phyloP scores from a whole-genome alignment of 64 coral and sea anemone species.

The Actinia equina region DNA sequence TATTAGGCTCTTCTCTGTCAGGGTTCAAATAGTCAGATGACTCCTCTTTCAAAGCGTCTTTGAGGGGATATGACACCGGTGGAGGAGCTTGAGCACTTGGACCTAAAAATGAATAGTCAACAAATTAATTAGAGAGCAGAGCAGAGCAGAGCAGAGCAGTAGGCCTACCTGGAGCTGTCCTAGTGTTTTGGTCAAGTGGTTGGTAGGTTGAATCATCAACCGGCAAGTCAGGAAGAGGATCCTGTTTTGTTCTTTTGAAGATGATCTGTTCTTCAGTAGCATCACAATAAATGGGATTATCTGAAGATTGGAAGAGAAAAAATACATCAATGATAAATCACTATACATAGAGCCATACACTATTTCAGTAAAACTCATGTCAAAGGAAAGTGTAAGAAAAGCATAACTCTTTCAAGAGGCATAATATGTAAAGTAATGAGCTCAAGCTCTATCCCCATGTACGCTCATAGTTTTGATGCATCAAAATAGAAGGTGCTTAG shows the following conservation, averaged over 20 bases:
- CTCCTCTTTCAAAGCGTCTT: not conserved
- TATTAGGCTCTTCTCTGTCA: not conserved
- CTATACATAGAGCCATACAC: too few species aligned
- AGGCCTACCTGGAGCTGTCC: not conserved
- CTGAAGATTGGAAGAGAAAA: not conserved
- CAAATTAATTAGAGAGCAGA: not conserved
- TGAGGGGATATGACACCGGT: not conserved
- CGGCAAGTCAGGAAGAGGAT: constrained; percentile 4
- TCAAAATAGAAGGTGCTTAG: too few species aligned
- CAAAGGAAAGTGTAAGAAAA: too few species aligned
- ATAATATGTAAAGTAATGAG: too few species aligned
- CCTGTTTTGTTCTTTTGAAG: not conserved
- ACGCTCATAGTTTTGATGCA: too few species aligned
- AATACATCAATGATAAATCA: not conserved
- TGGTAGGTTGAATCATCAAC: not conserved
- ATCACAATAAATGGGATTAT: not conserved
- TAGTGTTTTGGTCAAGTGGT: not conserved
- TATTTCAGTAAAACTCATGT: too few species aligned
- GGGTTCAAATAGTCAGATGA: not conserved
- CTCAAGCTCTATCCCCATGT: too few species aligned
- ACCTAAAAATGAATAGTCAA: not conserved
- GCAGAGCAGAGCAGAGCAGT: not conserved
- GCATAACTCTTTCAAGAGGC: too few species aligned
- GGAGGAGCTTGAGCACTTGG: not conserved
- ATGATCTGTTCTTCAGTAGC: not conserved